These are phyloP conservation scores for Phoenicopterus ruber DNA, from an alignment of 2,113 vertebrate genomes.

Conservation along the genomic window DNA sequence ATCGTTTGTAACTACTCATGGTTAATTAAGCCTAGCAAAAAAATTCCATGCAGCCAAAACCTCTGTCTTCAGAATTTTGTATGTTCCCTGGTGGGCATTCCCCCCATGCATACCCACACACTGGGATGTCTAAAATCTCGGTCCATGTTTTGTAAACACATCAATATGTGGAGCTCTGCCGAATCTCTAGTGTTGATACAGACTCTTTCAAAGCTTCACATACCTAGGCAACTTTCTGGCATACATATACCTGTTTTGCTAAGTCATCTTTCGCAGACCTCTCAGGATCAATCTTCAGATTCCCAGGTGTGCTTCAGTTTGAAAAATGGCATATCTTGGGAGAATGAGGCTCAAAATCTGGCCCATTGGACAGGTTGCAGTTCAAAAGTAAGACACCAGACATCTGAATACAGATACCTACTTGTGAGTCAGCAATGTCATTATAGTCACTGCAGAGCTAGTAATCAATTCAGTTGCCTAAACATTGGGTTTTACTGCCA, in stretches of 20 bases:
- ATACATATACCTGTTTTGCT: neutral
- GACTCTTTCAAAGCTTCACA: neutral
- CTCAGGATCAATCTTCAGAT: neutral
- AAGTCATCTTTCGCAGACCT: neutral
- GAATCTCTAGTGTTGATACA: neutral
- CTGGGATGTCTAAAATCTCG: neutral
- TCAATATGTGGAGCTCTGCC: neutral
- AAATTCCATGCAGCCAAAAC: neutral
- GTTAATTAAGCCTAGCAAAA: neutral
- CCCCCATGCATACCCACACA: neutral
- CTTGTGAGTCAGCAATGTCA: neutral
- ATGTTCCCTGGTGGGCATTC: neutral
- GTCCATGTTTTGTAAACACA: neutral
- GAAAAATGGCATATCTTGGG: neutral
- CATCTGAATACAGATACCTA: neutral
- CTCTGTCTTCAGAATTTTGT: neutral
- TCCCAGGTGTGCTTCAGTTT: neutral
- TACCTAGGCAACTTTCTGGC: neutral
- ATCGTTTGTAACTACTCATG: neutral
- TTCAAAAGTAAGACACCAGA: neutral
- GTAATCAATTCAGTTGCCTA: neutral
- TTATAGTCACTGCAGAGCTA: neutral
- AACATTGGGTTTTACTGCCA: neutral
- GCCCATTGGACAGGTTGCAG: neutral
- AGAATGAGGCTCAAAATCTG: neutral